phyloP scores from a whole-genome alignment of 2,888 invertebrate genomes.

The Eretmocerus hayati region DNA sequence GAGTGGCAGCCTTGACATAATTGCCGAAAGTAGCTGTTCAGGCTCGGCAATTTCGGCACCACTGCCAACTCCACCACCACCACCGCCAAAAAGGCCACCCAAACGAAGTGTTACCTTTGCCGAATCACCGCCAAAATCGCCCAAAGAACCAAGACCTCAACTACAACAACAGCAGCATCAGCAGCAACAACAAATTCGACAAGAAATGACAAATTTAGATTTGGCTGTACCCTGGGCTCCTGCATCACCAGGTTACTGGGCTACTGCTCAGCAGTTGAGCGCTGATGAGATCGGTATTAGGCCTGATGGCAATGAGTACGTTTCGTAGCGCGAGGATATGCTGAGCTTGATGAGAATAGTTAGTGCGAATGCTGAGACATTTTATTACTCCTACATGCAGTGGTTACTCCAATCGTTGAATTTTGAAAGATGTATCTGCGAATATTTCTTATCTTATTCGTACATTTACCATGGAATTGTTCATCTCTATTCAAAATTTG shows the following conservation, averaged over 20 bases:
- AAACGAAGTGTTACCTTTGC: conserved; percentile 44
- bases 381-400: too few relatives aligned
- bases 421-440: too few relatives aligned
- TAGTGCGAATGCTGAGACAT: too few relatives aligned
- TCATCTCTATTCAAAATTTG: too few relatives aligned
- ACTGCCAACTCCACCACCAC: conserved; percentile 36
- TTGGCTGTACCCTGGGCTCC: conserved; percentile 44
- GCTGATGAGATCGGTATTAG: conserved; percentile 23
- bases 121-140: conserved; percentile 39
- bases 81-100: conserved; percentile 34
- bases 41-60: conserved; percentile 28
- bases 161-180: not conserved
- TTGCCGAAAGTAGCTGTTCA: conserved; percentile 26
- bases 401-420: too few relatives aligned
- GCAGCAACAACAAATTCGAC: conserved; percentile 20
- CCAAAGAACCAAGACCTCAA: not conserved
- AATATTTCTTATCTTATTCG: too few relatives aligned
- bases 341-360: too few relatives aligned
- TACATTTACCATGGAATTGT: too few relatives aligned
- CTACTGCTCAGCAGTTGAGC: conserved; percentile 3
- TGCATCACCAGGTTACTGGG: conserved; percentile 41
- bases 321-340: too few relatives aligned
- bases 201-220: conserved; percentile 34
- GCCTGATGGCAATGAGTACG: conserved; percentile 43
- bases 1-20: conserved; percentile 5